phyloP scores from a whole-genome alignment of 1,140 invertebrate genomes.

The Sarcophaga peregrina region DNA sequence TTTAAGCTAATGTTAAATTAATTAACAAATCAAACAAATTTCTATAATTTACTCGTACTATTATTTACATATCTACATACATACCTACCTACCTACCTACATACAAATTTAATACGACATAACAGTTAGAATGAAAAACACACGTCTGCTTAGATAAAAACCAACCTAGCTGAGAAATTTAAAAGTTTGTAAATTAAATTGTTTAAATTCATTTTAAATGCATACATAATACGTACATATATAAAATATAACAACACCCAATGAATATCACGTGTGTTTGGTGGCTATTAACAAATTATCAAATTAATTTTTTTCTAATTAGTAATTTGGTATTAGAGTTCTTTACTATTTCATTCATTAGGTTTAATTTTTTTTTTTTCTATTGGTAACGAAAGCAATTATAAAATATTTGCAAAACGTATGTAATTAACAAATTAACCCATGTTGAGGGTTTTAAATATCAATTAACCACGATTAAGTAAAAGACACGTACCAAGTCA shows the following conservation, averaged over 20 bases:
- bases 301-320: background rate
- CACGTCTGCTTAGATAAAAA: background rate
- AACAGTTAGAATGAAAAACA: background rate
- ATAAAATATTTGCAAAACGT: background rate
- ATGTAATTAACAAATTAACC: background rate
- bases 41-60: too few relatives aligned
- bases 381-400: background rate
- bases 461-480: background rate
- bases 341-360: background rate
- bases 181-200: background rate
- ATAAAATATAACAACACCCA: too few relatives aligned
- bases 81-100: too few relatives aligned
- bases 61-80: too few relatives aligned
- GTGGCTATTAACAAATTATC: background rate
- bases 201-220: too few relatives aligned
- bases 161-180: background rate
- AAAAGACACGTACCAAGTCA: background rate
- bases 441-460: background rate
- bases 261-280: background rate
- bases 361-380: too few relatives aligned
- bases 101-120: background rate
- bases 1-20: slow-evolving; percentile 6
- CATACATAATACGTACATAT: too few relatives aligned
- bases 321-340: too few relatives aligned
- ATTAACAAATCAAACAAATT: slow-evolving; percentile 7